Evolutionary conservation across 2,797 vertebrate genomes (phyloP).

Genomic region (Malacoctenus gilli): DNA sequence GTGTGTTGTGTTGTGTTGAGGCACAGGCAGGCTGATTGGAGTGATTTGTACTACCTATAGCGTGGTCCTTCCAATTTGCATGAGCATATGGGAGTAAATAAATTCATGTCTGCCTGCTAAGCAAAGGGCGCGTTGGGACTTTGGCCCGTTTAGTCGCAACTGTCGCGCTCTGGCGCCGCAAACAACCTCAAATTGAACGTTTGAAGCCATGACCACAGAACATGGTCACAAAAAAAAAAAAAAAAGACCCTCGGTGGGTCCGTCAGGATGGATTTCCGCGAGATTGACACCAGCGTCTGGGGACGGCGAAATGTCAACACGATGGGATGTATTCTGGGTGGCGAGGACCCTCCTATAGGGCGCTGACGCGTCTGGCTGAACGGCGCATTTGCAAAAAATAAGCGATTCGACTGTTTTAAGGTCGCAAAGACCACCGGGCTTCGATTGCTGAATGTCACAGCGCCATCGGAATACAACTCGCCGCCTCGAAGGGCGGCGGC

Average conservation of each 20-base stretch:
- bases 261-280: conserved; percentile 47
- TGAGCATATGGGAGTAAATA: conserved; percentile 25
- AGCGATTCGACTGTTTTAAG: conserved; percentile 43
- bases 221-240: conserved; percentile 2
- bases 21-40: conserved; percentile 14
- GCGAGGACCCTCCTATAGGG: conserved; percentile 17
- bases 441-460: conserved; percentile 56
- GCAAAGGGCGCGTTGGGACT: conserved; percentile 3
- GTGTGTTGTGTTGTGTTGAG: no score
- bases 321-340: conserved; percentile 37
- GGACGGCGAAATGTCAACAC: conserved; percentile 63
- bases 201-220: conserved; percentile 24
- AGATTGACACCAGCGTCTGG: conserved; percentile 49
- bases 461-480: conserved; percentile 28
- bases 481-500: conserved; percentile 15
- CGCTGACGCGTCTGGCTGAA: conserved; percentile 17
- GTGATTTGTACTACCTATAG: conserved; percentile 22
- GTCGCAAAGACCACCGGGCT: conserved; percentile 28
- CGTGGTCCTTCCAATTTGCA: conserved; percentile 27
- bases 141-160: background rate
- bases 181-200: conserved; percentile 4
- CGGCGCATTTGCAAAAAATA: conserved; percentile 43
- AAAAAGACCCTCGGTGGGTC: conserved; percentile 20
- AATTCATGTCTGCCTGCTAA: conserved; percentile 16
- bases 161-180: background rate